Conservation (phyloP, 1,140 invertebrate species). For the Coptotermes formosanus region DNA sequence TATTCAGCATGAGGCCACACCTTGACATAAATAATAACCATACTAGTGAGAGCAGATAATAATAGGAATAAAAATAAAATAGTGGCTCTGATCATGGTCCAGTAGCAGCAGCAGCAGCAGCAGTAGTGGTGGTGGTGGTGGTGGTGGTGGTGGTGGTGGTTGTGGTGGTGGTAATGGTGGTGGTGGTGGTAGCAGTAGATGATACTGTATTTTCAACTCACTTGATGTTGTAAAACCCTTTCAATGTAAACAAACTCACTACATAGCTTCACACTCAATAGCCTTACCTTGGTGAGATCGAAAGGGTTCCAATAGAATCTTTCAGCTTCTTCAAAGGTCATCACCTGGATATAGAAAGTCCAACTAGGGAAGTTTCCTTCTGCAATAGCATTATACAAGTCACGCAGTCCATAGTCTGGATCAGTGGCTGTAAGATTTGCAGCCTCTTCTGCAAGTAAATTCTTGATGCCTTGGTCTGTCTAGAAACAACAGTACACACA, state of each 20-base stretch:
- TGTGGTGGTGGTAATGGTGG: neutral
- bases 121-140: neutral
- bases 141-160: neutral
- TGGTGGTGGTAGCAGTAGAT: too few relatives aligned
- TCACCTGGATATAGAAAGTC: conserved; percentile 75
- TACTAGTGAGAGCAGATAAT: neutral
- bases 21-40: conserved; percentile 42
- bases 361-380: conserved; percentile 78
- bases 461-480: conserved; percentile 88
- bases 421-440: conserved; percentile 68
- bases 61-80: neutral
- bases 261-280: too few relatives aligned
- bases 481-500: conserved; percentile 43
- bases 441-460: conserved; percentile 72
- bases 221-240: too few relatives aligned
- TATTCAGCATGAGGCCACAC: conserved; percentile 91
- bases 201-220: too few relatives aligned
- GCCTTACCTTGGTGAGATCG: conserved; percentile 79
- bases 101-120: too few relatives aligned
- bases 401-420: conserved; percentile 86
- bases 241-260: neutral
- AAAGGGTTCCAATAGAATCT: conserved; percentile 82
- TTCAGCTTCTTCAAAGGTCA: conserved; percentile 72
- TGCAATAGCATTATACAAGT: conserved; percentile 91
- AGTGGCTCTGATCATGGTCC: too few relatives aligned